Conservation (phyloP, 2,113 vertebrate species). For the Elephas maximus region DNA sequence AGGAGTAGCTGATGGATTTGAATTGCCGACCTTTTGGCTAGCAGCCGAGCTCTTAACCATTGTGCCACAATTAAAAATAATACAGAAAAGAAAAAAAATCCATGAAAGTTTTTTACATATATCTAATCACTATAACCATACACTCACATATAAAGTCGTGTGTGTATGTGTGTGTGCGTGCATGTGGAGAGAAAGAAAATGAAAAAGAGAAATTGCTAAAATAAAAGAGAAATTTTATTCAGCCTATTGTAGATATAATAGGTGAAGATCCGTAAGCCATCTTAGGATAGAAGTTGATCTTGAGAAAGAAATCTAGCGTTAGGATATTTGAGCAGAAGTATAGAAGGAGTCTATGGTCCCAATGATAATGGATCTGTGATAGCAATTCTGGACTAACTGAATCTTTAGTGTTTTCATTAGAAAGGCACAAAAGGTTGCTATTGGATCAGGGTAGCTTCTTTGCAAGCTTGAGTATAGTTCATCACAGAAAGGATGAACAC, state of each 20-base stretch:
- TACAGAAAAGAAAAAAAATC: background rate
- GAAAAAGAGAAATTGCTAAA: background rate
- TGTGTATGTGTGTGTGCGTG: background rate
- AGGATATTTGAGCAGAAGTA: background rate
- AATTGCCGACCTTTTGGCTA: too few species aligned
- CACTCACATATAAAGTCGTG: too few species aligned
- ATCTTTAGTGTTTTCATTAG: background rate
- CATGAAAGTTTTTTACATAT: background rate
- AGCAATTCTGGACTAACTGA: background rate
- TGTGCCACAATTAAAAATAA: too few species aligned
- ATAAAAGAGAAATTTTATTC: background rate
- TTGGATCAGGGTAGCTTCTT: background rate
- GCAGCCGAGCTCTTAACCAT: too few species aligned
- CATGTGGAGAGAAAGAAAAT: background rate
- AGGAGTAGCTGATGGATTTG: too few species aligned
- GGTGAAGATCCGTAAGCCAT: background rate
- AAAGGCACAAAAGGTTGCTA: background rate
- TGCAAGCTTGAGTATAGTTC: background rate
- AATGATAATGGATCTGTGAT: background rate
- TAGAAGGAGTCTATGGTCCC: background rate
- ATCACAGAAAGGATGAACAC: background rate
- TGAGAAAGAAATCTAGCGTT: background rate
- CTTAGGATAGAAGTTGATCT: background rate
- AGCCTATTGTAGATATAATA: background rate
- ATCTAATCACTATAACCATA: background rate